phyloP scores from a whole-genome alignment of 2,888 invertebrate genomes.

The Galeruca laticollis region DNA sequence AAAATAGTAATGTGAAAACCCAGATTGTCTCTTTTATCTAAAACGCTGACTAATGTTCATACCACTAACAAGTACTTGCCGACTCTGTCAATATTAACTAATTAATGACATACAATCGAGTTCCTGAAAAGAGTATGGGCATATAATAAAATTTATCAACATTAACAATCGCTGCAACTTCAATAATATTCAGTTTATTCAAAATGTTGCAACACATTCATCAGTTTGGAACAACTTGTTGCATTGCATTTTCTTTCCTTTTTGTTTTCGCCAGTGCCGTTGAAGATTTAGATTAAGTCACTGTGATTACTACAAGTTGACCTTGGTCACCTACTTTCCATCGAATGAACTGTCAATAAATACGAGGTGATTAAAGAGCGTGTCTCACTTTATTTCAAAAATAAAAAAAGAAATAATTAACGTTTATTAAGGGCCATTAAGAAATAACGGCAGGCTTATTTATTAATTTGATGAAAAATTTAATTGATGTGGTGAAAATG shows the following conservation, averaged over 20 bases:
- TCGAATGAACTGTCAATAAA: not conserved
- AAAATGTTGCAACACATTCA: constrained; percentile 20
- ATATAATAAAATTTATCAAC: no score
- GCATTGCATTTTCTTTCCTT: constrained; percentile 9
- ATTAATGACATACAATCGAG: no score
- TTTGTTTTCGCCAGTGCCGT: constrained; percentile 17
- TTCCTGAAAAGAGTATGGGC: no score
- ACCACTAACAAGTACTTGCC: no score
- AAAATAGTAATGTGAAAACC: no score
- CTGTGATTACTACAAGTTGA: constrained; percentile 16
- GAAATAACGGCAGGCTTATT: not conserved
- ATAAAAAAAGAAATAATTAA: not conserved
- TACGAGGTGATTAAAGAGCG: not conserved
- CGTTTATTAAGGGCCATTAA: constrained; percentile 4
- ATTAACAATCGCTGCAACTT: constrained; percentile 4
- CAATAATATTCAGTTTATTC: not conserved
- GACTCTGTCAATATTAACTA: no score
- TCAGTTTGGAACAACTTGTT: constrained; percentile 21
- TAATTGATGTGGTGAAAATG: no score
- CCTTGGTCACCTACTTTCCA: constrained; percentile 23
- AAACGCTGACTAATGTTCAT: no score
- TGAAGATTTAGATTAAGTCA: constrained; percentile 22
- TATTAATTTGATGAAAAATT: no score
- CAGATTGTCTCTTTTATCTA: no score
- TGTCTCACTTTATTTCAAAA: not conserved